phyloP scores from a whole-genome alignment of 2,113 vertebrate genomes.

The Garra rufa region DNA sequence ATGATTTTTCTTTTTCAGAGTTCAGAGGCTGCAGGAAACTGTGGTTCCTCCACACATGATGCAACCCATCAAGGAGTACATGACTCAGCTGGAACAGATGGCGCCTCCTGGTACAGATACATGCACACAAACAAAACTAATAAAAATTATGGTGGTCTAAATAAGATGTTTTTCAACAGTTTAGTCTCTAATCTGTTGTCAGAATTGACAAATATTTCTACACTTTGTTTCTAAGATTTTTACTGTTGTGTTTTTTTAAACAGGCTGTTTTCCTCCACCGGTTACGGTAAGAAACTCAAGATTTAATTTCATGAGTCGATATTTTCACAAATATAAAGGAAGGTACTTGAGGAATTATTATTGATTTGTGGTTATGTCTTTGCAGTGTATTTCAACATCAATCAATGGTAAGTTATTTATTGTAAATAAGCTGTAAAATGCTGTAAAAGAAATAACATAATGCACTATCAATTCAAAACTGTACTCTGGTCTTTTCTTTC shows the following conservation, averaged over 20 bases:
- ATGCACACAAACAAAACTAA: neutral
- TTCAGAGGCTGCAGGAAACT: slow-evolving; percentile 57
- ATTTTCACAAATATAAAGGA: neutral
- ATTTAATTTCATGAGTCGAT: neutral
- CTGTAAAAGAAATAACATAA: neutral
- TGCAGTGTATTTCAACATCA: slow-evolving; percentile 64
- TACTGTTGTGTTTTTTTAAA: slow-evolving; percentile 54
- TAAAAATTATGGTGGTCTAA: too few species aligned
- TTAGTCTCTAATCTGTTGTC: neutral
- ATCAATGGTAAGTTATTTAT: slow-evolving; percentile 63
- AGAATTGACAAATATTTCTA: neutral
- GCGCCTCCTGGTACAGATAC: slow-evolving; percentile 61
- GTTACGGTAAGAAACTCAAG: slow-evolving; percentile 16
- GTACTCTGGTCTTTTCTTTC: neutral
- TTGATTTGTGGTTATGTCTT: neutral
- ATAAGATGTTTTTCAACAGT: neutral
- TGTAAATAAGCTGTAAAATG: neutral
- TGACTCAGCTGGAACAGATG: slow-evolving; percentile 54
- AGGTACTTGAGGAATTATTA: neutral
- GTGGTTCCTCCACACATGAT: slow-evolving; percentile 57
- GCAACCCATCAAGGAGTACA: slow-evolving; percentile 36
- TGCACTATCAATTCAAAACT: neutral
- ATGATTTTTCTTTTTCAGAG: slow-evolving; percentile 52
- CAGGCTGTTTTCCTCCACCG: slow-evolving; percentile 56
- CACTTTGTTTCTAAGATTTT: neutral